Evolutionary conservation across 2,113 vertebrate species (phyloP).

Genomic region (Trinectes maculatus): DNA sequence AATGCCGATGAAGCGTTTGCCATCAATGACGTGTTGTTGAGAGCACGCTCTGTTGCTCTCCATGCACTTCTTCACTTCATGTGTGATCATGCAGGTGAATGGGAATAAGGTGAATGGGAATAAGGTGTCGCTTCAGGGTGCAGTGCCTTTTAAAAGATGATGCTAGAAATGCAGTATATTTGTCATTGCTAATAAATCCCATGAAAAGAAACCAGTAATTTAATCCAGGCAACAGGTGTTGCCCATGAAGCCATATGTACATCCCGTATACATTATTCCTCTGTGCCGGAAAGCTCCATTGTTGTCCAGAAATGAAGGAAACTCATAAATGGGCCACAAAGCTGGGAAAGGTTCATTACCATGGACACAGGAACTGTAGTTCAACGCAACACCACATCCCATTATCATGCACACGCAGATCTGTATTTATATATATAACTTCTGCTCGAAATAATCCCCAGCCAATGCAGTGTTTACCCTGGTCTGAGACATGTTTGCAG

Average conservation of each 20-base stretch:
- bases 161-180: background rate
- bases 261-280: background rate
- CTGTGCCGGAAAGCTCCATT: background rate
- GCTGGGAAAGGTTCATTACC: background rate
- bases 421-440: background rate
- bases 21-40: too few relatives aligned
- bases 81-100: constrained; percentile 42
- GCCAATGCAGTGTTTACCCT: background rate
- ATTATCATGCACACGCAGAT: background rate
- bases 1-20: too few relatives aligned
- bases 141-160: background rate
- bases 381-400: background rate
- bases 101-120: too few relatives aligned
- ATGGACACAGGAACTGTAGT: background rate
- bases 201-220: background rate
- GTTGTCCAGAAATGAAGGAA: background rate
- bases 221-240: too few relatives aligned
- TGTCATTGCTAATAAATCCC: background rate
- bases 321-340: background rate
- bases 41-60: too few relatives aligned
- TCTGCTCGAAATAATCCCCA: background rate
- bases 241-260: too few relatives aligned
- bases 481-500: background rate
- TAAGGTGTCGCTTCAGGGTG: background rate
- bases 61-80: constrained; percentile 10